Evolutionary conservation across 2,797 vertebrate species (phyloP).

Genomic region (Fundulus diaphanus): DNA sequence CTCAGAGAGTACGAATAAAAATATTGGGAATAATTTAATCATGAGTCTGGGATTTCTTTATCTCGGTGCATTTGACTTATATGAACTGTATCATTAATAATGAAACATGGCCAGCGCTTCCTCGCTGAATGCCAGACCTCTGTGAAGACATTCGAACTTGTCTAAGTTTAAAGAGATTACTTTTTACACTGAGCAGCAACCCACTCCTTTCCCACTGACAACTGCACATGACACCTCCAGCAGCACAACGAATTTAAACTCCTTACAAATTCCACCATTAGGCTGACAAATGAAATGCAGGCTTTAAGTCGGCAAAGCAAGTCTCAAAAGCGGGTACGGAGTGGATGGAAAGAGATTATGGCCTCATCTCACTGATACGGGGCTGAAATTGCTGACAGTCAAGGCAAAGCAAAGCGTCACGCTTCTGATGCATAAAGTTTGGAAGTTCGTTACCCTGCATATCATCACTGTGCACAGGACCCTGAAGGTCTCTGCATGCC

Average conservation of each 20-base stretch:
- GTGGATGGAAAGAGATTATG: slow-evolving; percentile 76
- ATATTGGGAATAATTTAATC: background rate
- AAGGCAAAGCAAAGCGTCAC: slow-evolving; percentile 61
- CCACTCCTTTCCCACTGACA: slow-evolving; percentile 41
- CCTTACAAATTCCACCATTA: slow-evolving; percentile 77
- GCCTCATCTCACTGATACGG: slow-evolving; percentile 60
- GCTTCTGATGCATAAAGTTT: slow-evolving; percentile 72
- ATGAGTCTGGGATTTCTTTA: background rate
- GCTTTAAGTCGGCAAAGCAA: slow-evolving; percentile 70
- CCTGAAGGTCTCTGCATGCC: slow-evolving; percentile 57
- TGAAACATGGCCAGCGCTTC: slow-evolving; percentile 1
- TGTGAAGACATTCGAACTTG: slow-evolving; percentile 43
- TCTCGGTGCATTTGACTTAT: slow-evolving; percentile 8
- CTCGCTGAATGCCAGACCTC: slow-evolving; percentile 24
- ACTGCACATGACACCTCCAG: slow-evolving; percentile 61
- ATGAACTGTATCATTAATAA: slow-evolving; percentile 10
- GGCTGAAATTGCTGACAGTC: slow-evolving; percentile 70
- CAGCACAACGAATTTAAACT: slow-evolving; percentile 72
- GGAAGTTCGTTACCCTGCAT: slow-evolving; percentile 75
- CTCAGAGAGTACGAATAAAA: background rate
- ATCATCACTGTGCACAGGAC: slow-evolving; percentile 66
- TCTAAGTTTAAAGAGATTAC: slow-evolving; percentile 61
- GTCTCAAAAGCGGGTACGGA: slow-evolving; percentile 65
- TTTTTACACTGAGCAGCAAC: slow-evolving; percentile 53
- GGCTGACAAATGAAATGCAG: slow-evolving; percentile 78